Percentiles rank a stretch among this genome's conserved stretches.
Evolutionary conservation across 1,140 invertebrate genomes (phyloP).

Genomic region (Hycleus phaleratus): DNA sequence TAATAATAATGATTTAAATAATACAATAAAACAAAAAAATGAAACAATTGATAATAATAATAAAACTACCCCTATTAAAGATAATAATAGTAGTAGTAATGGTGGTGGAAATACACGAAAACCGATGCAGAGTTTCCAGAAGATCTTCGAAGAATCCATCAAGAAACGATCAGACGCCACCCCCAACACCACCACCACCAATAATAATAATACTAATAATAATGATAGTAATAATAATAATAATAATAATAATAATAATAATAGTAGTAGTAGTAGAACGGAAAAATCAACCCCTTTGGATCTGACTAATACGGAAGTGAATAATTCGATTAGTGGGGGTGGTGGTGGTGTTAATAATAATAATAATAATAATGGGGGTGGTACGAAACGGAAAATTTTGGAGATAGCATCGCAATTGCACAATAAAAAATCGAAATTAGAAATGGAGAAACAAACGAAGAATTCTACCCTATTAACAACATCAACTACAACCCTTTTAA

Average conservation of each 20-base stretch:
- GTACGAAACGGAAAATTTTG: slow-evolving; percentile 28
- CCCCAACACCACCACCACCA: background rate
- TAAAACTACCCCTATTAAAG: background rate
- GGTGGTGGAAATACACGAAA: slow-evolving; percentile 24
- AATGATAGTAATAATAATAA: no score
- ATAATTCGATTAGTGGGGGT: background rate
- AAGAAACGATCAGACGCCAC: slow-evolving; percentile 22
- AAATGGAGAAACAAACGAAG: slow-evolving; percentile 19
- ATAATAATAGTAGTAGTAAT: background rate
- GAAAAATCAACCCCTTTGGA: slow-evolving; percentile 1
- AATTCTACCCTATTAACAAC: background rate
- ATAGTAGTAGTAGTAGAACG: background rate
- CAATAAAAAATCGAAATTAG: slow-evolving; percentile 33
- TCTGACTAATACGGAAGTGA: background rate
- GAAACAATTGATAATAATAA: background rate
- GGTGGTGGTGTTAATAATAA: background rate
- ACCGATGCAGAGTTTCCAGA: slow-evolving; percentile 35
- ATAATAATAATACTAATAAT: no score
- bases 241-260: background rate
- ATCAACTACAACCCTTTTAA: slow-evolving; percentile 14
- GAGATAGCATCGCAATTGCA: slow-evolving; percentile 34
- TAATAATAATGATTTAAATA: slow-evolving; percentile 3
- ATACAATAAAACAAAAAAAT: slow-evolving; percentile 3
- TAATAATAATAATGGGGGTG: background rate
- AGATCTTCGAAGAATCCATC: slow-evolving; percentile 39